Evolutionary conservation across 1,140 invertebrate genomes (phyloP), one percentile per base, ranked within the genome.

Genomic region (Eurosta solidaginis): DNA sequence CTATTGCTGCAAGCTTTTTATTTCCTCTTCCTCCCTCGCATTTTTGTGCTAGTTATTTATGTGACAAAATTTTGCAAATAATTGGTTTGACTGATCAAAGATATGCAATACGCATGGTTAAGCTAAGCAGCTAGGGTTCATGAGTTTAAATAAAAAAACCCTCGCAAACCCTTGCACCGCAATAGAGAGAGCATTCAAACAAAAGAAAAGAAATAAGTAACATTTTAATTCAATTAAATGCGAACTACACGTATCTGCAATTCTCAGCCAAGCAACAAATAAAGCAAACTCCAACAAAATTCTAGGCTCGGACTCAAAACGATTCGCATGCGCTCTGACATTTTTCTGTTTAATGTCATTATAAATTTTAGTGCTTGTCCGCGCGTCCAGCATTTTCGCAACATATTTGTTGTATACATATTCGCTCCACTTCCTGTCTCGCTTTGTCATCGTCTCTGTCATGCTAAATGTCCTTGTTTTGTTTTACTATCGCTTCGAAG

Each of bases 41-140:
- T 50, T 42, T 52, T 52, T 42, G 29, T 73, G 36, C 82, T 84
- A 86, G 85, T 87, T 86, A 87, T 87, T 87, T 87, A 87, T 87
- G 85, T 86, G 85, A 87, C 85, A 87, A 87, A 87, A 87, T 87
- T 87, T 86, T 83, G 83, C 85, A 87, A 87, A 87, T 87, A 87
- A 87, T 87, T 87, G 85, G 85, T 86, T 86, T 87, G 85, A 85
- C 83, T 87, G 85, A 86, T 87, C 85, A 86, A 85, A 86, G 84
- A 87, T 87, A 84, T 68, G 59, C 59, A 68, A 40, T 25, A 52
- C 77, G 79, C 63, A 74, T 79, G 68, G 73, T 12, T 79, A 76
- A 27, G 50, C 40, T n/a, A n/a, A n/a, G 20, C 20, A 63, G n/a
- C 29, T 63, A 63, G 40, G 9, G 6, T 68, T 25, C 47, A 42